phyloP scores from a whole-genome alignment of 2,888 invertebrate species.

The Acleris sparsana region DNA sequence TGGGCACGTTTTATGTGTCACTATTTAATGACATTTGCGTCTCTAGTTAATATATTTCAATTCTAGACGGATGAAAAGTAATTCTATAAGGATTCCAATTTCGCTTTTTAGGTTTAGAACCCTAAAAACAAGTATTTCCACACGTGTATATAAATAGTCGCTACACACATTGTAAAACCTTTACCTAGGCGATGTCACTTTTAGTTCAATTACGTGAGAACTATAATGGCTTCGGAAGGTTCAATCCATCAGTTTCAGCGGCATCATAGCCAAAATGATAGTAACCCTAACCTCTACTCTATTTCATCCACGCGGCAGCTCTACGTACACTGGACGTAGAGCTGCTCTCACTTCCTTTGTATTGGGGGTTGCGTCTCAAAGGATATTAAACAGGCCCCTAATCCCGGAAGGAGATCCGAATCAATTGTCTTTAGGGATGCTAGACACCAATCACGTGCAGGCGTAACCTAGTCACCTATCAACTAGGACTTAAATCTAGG shows the following conservation, averaged over 20 bases:
- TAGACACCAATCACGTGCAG: constrained; percentile 14
- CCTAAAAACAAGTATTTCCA: too few relatives aligned
- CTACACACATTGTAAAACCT: too few relatives aligned
- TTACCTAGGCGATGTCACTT: too few relatives aligned
- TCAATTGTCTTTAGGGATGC: constrained; percentile 24
- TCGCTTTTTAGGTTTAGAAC: too few relatives aligned
- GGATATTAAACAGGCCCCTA: constrained; percentile 29
- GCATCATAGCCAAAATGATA: neutral
- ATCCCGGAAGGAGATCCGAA: constrained; percentile 13
- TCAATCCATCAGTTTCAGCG: neutral
- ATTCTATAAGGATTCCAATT: too few relatives aligned
- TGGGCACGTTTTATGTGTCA: too few relatives aligned
- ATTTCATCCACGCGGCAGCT: neutral
- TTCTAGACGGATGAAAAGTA: too few relatives aligned
- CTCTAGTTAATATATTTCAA: too few relatives aligned
- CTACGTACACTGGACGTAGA: neutral
- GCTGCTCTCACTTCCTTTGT: constrained; percentile 25
- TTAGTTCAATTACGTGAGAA: too few relatives aligned
- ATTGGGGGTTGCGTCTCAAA: constrained; percentile 26
- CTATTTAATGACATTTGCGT: too few relatives aligned
- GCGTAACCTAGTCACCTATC: neutral
- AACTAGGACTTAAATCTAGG: constrained; percentile 1
- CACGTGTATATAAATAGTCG: too few relatives aligned
- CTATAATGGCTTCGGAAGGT: too few relatives aligned
- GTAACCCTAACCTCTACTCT: neutral